A percentile compares a stretch with the other conserved stretches of the same genome.
phyloP scores from a whole-genome alignment of 2,113 vertebrate genomes.

The Excalfactoria chinensis region DNA sequence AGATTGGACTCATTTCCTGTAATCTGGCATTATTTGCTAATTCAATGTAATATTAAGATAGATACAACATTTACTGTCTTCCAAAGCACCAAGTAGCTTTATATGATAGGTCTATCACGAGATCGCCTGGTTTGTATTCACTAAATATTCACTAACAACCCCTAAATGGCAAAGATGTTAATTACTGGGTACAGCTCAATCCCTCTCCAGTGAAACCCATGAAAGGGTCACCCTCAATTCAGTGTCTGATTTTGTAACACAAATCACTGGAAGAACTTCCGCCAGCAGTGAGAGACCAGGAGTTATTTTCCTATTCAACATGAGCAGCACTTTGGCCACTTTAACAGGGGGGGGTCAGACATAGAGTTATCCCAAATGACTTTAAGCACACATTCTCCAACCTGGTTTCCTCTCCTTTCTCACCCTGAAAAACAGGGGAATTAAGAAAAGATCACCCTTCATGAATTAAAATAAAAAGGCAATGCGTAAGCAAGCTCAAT shows the following conservation, averaged over 20 bases:
- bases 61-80: not conserved
- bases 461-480: not conserved
- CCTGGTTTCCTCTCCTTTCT: not conserved
- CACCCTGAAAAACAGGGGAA: not conserved
- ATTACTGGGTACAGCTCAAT: not conserved
- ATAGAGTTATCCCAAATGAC: not conserved
- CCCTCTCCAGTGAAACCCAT: not conserved
- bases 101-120: not conserved
- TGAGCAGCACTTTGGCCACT: not conserved
- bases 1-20: not conserved
- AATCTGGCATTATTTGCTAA: not conserved
- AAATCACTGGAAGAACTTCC: conserved; percentile 15
- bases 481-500: not conserved
- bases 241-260: conserved; percentile 13
- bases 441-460: not conserved
- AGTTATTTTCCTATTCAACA: conserved; percentile 14
- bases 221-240: not conserved
- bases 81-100: not conserved
- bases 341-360: conserved; percentile 1
- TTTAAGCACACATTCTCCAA: not conserved
- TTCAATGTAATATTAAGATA: not conserved
- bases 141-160: not conserved
- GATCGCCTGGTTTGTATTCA: not conserved
- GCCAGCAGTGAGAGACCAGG: conserved; percentile 13
- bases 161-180: not conserved